These are phyloP conservation scores for Protodeltote pygarga DNA, from an alignment of 2,888 invertebrate genomes.

Conservation along the genomic window DNA sequence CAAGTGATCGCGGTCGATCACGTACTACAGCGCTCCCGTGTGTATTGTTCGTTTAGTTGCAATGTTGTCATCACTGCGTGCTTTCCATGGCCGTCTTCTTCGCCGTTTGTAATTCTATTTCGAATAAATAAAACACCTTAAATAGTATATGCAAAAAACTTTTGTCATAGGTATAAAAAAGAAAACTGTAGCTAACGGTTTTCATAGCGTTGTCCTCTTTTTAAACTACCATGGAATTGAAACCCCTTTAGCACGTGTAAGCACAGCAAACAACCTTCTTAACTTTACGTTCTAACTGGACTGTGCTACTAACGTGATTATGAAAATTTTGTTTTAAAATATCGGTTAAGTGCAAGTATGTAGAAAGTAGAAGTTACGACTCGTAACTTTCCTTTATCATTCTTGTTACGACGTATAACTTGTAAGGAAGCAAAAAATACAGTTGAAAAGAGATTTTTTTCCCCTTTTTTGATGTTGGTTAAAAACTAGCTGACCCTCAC, in stretches of 20 bases:
- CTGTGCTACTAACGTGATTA: constrained; percentile 34
- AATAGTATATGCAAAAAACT: constrained; percentile 32
- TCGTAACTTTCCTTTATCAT: no score
- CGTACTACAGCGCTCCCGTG: constrained; percentile 62
- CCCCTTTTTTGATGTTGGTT: no score
- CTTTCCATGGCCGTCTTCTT: constrained; percentile 25
- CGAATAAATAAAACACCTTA: constrained; percentile 21
- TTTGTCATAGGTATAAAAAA: constrained; percentile 28
- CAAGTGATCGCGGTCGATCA: constrained; percentile 75
- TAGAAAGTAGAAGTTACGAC: no score
- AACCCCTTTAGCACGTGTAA: constrained; percentile 34
- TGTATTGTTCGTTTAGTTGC: constrained; percentile 61
- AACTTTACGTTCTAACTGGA: no score
- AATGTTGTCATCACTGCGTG: constrained; percentile 45
- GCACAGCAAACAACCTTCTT: constrained; percentile 39
- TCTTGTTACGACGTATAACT: no score
- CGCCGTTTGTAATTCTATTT: constrained; percentile 18
- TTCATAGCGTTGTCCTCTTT: constrained; percentile 28
- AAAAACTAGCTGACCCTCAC: no score
- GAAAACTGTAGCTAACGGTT: constrained; percentile 38
- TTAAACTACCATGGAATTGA: constrained; percentile 37
- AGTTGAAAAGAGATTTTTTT: no score
- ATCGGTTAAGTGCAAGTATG: no score
- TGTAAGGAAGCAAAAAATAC: no score
- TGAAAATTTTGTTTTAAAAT: constrained; percentile 29